phyloP scores from a whole-genome alignment of 2,888 invertebrate genomes.

The Leucoma salicis region DNA sequence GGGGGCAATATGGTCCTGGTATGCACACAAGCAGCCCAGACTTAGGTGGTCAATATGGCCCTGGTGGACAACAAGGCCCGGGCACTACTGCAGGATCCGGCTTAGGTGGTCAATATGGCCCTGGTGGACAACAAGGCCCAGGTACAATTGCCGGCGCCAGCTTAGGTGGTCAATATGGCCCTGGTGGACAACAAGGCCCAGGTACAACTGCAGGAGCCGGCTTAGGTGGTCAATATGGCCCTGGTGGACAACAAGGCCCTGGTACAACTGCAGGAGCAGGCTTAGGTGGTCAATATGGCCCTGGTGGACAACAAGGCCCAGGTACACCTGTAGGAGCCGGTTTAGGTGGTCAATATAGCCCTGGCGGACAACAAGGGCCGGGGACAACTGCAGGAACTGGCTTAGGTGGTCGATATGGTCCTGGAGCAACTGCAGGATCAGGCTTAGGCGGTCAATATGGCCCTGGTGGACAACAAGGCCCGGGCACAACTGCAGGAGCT shows the following conservation, averaged over 20 bases:
- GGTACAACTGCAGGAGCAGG: not conserved
- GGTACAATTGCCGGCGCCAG: not conserved
- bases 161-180: not conserved
- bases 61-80: not conserved
- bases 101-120: not conserved
- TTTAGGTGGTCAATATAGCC: not conserved
- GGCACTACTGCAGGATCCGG: not conserved
- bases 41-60: not conserved
- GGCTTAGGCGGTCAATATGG: not conserved
- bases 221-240: not conserved
- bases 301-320: constrained; percentile 6
- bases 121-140: not conserved
- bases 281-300: constrained; percentile 1
- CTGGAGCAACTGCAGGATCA: constrained; percentile 3
- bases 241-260: not conserved
- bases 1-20: not conserved
- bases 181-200: not conserved
- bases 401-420: constrained; percentile 6
- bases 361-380: constrained; percentile 11
- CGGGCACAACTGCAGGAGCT: not conserved
- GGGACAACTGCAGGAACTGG: not conserved
- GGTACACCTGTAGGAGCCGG: not conserved
- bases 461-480: constrained; percentile 2
- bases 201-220: not conserved
- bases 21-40: constrained; percentile 4